Evolutionary conservation across 2,113 vertebrate genomes (phyloP).

Genomic region (Gavialis gangeticus): DNA sequence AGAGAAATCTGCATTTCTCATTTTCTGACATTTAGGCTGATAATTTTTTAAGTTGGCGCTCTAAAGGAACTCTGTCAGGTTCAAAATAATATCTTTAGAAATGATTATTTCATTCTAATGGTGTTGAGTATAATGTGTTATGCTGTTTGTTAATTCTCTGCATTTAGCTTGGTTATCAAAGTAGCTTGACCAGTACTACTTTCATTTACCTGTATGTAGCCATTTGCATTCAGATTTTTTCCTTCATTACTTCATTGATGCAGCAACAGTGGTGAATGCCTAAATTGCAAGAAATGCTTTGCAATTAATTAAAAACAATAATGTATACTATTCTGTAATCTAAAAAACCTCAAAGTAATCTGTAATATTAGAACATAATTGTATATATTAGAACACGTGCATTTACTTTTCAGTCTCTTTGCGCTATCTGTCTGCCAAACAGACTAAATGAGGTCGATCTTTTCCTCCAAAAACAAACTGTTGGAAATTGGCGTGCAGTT

Average conservation of each 20-base stretch:
- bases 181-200: background rate
- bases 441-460: background rate
- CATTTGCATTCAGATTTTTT: background rate
- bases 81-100: background rate
- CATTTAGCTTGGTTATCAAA: background rate
- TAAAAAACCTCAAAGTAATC: accelerated
- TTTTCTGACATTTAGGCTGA: background rate
- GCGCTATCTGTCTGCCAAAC: background rate
- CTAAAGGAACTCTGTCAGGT: background rate
- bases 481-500: too few relatives aligned
- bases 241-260: background rate
- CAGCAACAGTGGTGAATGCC: background rate
- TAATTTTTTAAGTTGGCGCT: background rate
- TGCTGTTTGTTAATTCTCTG: background rate
- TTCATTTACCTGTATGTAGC: background rate
- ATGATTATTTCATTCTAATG: background rate
- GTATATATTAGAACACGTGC: too few relatives aligned
- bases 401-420: accelerated
- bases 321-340: background rate
- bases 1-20: background rate
- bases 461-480: too few relatives aligned
- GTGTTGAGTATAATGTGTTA: background rate
- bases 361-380: background rate
- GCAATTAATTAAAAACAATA: background rate
- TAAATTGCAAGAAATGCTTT: background rate